Evolutionary conservation across 2,113 vertebrate genomes (phyloP).

Genomic region (Vidua chalybeata): DNA sequence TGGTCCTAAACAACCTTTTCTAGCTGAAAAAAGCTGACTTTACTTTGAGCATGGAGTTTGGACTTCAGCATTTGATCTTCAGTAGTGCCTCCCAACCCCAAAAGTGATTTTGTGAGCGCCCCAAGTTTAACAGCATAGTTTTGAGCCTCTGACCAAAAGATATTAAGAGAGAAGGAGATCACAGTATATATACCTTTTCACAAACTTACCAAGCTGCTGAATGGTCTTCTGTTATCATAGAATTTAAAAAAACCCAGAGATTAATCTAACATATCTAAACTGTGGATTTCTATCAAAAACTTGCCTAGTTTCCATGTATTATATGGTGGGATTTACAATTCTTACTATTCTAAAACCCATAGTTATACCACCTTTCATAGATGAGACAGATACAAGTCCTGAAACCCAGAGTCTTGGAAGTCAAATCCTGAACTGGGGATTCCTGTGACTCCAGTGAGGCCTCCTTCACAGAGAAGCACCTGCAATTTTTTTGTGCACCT

Average conservation of each 20-base stretch:
- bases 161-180: background rate
- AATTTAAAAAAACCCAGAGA: background rate
- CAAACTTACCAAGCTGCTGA: background rate
- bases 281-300: background rate
- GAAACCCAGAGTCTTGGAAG: background rate
- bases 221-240: background rate
- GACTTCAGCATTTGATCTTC: background rate
- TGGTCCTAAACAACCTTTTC: background rate
- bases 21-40: background rate
- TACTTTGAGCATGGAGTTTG: background rate
- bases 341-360: background rate
- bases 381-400: background rate
- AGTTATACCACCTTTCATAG: background rate
- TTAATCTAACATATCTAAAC: background rate
- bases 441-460: background rate
- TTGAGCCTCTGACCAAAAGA: background rate
- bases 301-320: background rate
- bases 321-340: background rate
- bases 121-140: background rate
- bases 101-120: background rate
- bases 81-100: background rate
- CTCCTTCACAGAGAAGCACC: background rate
- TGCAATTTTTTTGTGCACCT: background rate
- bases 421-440: background rate
- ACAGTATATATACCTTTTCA: background rate